Evolutionary conservation across 2,797 vertebrate genomes (phyloP), one percentile per base, ranked within the genome.

Genomic region (Urosaurus nigricauda): DNA sequence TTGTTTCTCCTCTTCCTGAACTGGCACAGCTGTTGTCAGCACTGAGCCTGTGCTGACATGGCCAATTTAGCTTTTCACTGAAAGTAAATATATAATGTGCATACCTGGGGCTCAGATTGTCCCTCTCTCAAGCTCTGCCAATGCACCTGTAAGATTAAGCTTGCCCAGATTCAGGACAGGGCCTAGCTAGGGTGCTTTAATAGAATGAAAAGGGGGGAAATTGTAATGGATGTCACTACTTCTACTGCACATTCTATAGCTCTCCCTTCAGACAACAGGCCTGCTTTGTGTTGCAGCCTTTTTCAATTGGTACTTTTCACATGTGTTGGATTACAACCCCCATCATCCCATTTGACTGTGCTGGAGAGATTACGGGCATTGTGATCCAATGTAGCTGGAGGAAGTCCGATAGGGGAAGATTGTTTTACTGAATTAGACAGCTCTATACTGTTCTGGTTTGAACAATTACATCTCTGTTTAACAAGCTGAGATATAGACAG

Each of bases 1-100:
- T 60, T 82, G n/a, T 43, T 29, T 79, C 14, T 79, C 60, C 74
- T 82, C 71, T 51, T 51, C 40, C 17, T 51, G 63, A 53, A n/a
- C 32, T 51, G 79, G 83, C 87, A 85, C 70, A n/a, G 16, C 78
- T 88, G 86, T 80, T 12, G 83, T 65, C n/a, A 82, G 43, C 77
- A 35, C 24, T 16, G 24, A 35, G 40, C 73, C 73, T 78, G 5
- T 86, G 73, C 53, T 51, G 37, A 79, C 79, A 71, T 60, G 53
- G 60, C 40, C 70, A 35, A 83, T 88, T 85, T 85, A 70, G 60
- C 73, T 77, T 77, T 85, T 56, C 63, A 17, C 17, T 71, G 73
- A 65, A 77, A 58, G 63, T 79, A 81, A 40, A 82, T 78, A 56
- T 75, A 60, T 58, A 73, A 63, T 21, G 6, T 47, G 24, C 35